Evolutionary conservation across 2,888 invertebrate species (phyloP).

Genomic region (Orchestes rusci): DNA sequence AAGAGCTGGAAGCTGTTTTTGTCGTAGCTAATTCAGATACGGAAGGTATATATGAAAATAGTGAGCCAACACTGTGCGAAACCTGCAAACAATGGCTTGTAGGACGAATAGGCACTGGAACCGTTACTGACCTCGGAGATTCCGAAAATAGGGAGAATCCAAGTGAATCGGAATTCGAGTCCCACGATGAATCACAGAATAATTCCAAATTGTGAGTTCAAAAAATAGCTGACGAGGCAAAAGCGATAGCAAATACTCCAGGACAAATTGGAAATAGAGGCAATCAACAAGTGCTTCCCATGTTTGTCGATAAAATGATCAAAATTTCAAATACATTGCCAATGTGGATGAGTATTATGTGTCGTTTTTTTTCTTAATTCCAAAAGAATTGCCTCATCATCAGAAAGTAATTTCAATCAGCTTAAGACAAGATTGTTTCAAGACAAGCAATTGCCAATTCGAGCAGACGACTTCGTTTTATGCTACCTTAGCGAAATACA

Average conservation of each 20-base stretch:
- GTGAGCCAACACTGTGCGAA: constrained; percentile 2
- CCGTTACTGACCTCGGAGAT: constrained; percentile 1
- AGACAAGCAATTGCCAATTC: constrained; percentile 3
- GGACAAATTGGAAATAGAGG: constrained; percentile 8
- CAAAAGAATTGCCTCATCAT: constrained; percentile 6
- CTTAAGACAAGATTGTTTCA: constrained; percentile 2
- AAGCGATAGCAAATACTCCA: constrained; percentile 2
- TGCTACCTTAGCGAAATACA: neutral
- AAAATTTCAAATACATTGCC: constrained; percentile 3
- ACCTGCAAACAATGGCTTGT: constrained; percentile 1
- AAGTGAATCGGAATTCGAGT: too few species aligned
- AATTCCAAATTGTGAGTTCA: constrained; percentile 1
- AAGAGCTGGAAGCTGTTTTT: constrained; percentile 7
- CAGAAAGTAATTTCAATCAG: constrained; percentile 8
- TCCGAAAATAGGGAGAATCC: too few species aligned
- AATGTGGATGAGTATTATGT: constrained; percentile 8
- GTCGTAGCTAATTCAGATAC: constrained; percentile 9
- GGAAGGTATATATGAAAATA: constrained; percentile 2
- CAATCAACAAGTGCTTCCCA: constrained; percentile 4
- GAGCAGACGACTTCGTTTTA: constrained; percentile 5
- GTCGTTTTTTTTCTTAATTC: constrained; percentile 1
- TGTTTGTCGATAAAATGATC: neutral
- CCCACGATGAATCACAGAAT: too few species aligned
- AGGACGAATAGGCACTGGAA: constrained; percentile 4
- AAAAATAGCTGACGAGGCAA: neutral